Conservation (phyloP, 2,113 vertebrate species). For the Tetraodon nigroviridis region DNA sequence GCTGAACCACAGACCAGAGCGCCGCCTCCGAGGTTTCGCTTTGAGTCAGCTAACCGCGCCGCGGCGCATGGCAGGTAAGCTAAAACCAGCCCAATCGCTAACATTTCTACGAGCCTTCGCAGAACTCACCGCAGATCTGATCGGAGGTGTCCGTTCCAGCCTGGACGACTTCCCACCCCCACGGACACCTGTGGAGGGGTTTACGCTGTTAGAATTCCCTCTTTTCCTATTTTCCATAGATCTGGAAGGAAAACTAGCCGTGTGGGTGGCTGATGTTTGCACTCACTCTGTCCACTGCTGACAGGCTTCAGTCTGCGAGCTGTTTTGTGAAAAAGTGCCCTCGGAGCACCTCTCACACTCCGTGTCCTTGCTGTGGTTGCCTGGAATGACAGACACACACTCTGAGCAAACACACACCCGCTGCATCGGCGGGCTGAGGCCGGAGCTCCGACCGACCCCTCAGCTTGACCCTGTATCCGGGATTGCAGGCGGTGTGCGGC, state of each 20-base stretch:
- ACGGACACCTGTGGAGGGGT: slow-evolving; percentile 46
- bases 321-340: slow-evolving; percentile 39
- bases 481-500: slow-evolving; percentile 30
- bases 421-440: too few relatives aligned
- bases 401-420: too few relatives aligned
- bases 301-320: slow-evolving; percentile 24
- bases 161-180: neutral
- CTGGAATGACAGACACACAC: slow-evolving; percentile 29
- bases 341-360: slow-evolving; percentile 50
- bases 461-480: slow-evolving; percentile 9
- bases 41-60: slow-evolving; percentile 17
- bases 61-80: neutral
- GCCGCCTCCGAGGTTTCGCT: slow-evolving; percentile 16
- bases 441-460: slow-evolving; percentile 38
- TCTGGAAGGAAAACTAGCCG: neutral
- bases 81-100: neutral
- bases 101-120: neutral
- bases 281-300: slow-evolving; percentile 56
- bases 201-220: slow-evolving; percentile 5
- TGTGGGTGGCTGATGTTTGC: too few relatives aligned
- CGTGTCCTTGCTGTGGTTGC: slow-evolving; percentile 33
- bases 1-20: slow-evolving; percentile 30
- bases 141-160: slow-evolving; percentile 44
- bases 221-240: too few relatives aligned
- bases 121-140: slow-evolving; percentile 62